Conservation (phyloP, 2,888 invertebrate species). For the Andrena dorsata region DNA sequence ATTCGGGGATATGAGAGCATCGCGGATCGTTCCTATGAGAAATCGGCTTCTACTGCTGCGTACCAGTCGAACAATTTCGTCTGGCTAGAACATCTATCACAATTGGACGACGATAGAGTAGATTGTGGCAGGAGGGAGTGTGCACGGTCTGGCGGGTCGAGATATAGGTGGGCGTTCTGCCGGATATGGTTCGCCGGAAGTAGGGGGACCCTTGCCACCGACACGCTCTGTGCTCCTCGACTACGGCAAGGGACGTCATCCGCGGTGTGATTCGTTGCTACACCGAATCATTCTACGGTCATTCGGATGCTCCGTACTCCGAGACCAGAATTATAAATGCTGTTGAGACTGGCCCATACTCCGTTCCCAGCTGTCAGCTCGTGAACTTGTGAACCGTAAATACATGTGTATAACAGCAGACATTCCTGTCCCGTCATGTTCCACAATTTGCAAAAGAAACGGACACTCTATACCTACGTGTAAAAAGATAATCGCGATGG, state of each 20-base stretch:
- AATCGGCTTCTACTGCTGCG: slow-evolving; percentile 20
- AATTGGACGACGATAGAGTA: slow-evolving; percentile 77
- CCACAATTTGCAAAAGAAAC: too few relatives aligned
- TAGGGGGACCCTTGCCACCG: slow-evolving; percentile 83
- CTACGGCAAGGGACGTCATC: slow-evolving; percentile 66
- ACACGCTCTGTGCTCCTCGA: slow-evolving; percentile 82
- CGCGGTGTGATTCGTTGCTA: slow-evolving; percentile 75
- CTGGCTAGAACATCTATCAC: slow-evolving; percentile 69
- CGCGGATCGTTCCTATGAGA: not conserved
- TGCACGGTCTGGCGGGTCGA: slow-evolving; percentile 78
- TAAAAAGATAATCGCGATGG: slow-evolving; percentile 41
- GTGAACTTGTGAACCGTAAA: not conserved
- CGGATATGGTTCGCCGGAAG: slow-evolving; percentile 84
- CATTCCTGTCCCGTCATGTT: too few relatives aligned
- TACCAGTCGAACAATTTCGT: slow-evolving; percentile 57
- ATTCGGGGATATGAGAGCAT: not conserved
- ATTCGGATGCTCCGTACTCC: slow-evolving; percentile 32
- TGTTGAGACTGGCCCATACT: not conserved
- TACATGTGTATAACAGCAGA: too few relatives aligned
- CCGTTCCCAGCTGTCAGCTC: not conserved
- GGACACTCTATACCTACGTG: too few relatives aligned
- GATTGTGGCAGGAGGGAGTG: slow-evolving; percentile 72
- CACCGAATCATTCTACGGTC: slow-evolving; percentile 62
- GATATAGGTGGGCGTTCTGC: slow-evolving; percentile 83
- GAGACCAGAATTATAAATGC: slow-evolving; percentile 27